Base-by-base conservation (phyloP, 2,113 vertebrate species). In the Petrocephalus zakoni region DNA sequence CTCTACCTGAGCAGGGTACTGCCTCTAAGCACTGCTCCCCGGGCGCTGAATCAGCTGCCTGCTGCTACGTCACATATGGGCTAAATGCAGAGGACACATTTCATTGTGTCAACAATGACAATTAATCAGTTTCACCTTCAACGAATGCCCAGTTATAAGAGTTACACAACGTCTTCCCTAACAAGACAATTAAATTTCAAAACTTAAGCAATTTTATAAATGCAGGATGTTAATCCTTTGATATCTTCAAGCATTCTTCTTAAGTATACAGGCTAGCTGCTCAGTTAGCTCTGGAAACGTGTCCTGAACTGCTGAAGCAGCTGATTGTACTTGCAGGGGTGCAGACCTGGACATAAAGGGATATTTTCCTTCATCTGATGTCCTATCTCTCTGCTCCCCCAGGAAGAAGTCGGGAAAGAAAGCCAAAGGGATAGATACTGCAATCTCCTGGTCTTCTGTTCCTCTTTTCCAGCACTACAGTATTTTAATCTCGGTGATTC, bases 341-440 rank as follows among this genome's bases (percentile, higher is more conserved):
- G 19, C 2, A 15, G 55, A n/a, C 19, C 22, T 22, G 34, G 19
- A 61, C n/a, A 61, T 2, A 46, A 11, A 46, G 8, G 1, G 85
- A 37, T 19, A 61, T 87, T 87, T 87, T 61, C 37, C 37, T 42
- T 37, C 4, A 8, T 9, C 56, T 58, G 9, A 46, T n/a, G 34
- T 61, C 17, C 29, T 10, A 52, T 81, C 75, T 61, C 29, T 88
- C 87, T 85, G 52, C 81, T 89, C 64, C 82, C 81, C 68, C 85
- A 49, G 85, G n/a, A 87, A 87, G 85, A 87, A 88, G 53, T 42
- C 52, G 56, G 37, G 72, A 88, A 89, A 37, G 89, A 88, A 47
- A 53, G 25, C n/a, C 10, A 9, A n/a, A 64, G 87, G 55, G 86
- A 89, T 75, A 91, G 89, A 92, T 92, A 92, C 92, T 47, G 89